phyloP scores from a whole-genome alignment of 2,113 vertebrate species.

The Thamnaconus septentrionalis region DNA sequence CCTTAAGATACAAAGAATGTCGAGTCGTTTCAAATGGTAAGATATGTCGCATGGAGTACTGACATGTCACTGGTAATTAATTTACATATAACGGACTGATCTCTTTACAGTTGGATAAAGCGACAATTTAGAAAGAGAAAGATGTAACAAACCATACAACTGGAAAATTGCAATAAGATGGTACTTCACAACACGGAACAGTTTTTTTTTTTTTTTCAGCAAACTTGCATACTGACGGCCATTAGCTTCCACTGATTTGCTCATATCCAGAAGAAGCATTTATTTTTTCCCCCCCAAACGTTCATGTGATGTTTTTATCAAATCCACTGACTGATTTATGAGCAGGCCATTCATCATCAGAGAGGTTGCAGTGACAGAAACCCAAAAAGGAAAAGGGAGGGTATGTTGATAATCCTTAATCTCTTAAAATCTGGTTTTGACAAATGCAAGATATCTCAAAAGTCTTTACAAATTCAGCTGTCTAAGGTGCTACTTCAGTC shows the following conservation, averaged over 20 bases:
- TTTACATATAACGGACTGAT: conserved; percentile 73
- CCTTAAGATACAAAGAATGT: conserved; percentile 94
- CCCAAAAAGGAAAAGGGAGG: conserved; percentile 17
- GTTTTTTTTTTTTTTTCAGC: conserved; percentile 58
- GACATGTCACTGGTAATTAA: conserved; percentile 91
- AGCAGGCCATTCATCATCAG: conserved; percentile 66
- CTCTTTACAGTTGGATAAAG: conserved; percentile 75
- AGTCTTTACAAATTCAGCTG: conserved; percentile 70
- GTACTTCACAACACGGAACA: conserved; percentile 89
- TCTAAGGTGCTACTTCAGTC: conserved; percentile 93
- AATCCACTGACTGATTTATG: conserved; percentile 59
- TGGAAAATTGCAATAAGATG: conserved; percentile 95
- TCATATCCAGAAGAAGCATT: conserved; percentile 73
- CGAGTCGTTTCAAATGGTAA: conserved; percentile 90
- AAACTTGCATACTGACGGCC: conserved; percentile 78
- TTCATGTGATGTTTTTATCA: conserved; percentile 49
- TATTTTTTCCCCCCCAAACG: conserved; percentile 62
- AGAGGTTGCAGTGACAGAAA: conserved; percentile 57
- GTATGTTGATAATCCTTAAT: conserved; percentile 47
- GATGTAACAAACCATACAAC: conserved; percentile 94
- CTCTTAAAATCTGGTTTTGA: conserved; percentile 63
- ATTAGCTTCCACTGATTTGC: conserved; percentile 72
- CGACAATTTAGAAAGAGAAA: conserved; percentile 80
- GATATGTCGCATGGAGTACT: conserved; percentile 87
- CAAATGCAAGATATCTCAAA: conserved; percentile 69